Evolutionary conservation across 2,888 invertebrate species (phyloP), one percentile per base, ranked within the genome.

Genomic region (Drosophila anomelani): DNA sequence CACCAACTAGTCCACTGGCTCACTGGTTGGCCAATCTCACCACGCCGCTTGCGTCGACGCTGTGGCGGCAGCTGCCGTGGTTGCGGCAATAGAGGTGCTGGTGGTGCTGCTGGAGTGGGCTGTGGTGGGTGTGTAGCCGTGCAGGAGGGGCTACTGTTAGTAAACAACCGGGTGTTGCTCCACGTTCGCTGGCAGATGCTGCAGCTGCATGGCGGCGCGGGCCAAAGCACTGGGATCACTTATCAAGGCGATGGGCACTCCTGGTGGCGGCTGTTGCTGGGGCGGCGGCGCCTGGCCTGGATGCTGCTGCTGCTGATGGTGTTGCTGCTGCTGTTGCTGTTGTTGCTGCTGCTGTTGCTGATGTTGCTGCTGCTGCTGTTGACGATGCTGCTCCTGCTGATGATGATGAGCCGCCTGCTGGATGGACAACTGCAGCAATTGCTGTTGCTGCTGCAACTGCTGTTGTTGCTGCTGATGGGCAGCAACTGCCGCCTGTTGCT

Each of bases 121-220:
- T 63, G 55, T 71, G 63, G 63, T 73, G 74, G 87, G 77, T 54
- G 84, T 74, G 73, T 79, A 75, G 76, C 80, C 85, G 69, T 73
- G 89, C 89, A 89, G 71, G 58, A 82, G 79, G 63, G 83, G 90
- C 89, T 90, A 87, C 81, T 90, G 91, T 90, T 92, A 92, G 89
- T 92, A 92, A 78, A 92, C 92, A 76, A 92, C 92, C 57, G 92
- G 92, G 85, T 92, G 92, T 70, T 92, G 92, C 67, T 92, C 92
- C 39, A 92, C 92, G 78, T 92, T 92, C 55, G 90, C 85, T 68
- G 92, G 92, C 81, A 92, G 82, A 84, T 92, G 92, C 75, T 92
- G 92, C 69, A 92, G 70, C 79, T 92, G 92, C 89, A 92, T 92
- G 66, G 92, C 91, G 44, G 92, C 92, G n/a, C 92, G 89, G 32